Percentiles rank a stretch among this genome's conserved stretches.
Conservation (phyloP, 2,797 vertebrate genomes). For the Cryptoblepharus egeriae region DNA sequence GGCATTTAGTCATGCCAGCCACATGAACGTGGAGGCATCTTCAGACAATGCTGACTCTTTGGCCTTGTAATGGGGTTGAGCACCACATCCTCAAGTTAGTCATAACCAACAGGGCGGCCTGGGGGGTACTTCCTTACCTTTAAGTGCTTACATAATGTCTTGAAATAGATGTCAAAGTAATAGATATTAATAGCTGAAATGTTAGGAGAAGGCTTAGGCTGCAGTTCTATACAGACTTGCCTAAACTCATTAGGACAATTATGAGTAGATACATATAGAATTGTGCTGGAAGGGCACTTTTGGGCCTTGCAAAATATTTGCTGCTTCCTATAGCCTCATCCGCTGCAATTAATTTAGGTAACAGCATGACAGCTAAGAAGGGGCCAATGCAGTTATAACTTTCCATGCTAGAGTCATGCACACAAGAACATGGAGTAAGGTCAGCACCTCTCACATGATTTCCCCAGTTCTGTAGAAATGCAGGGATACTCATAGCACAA, state of each 20-base stretch:
- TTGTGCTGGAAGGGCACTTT: neutral
- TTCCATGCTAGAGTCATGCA: neutral
- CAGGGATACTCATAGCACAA: neutral
- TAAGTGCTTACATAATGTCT: neutral
- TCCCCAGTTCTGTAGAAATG: neutral
- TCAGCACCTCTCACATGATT: neutral
- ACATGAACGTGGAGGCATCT: no score
- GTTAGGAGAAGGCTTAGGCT: neutral
- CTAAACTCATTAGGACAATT: no score
- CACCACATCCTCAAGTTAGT: no score
- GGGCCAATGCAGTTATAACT: neutral
- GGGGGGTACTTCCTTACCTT: no score
- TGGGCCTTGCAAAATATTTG: neutral
- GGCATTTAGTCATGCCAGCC: no score
- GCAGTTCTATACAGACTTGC: no score
- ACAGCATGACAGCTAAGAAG: no score
- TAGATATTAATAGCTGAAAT: neutral
- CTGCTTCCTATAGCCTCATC: neutral
- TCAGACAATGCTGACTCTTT: no score
- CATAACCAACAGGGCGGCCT: no score
- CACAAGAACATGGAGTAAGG: neutral
- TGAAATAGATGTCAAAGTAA: neutral
- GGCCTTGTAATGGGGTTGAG: no score
- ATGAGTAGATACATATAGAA: no score
- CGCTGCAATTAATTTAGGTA: no score